phyloP scores from a whole-genome alignment of 2,113 vertebrate species.

The Cyprinodon brontotheroides region DNA sequence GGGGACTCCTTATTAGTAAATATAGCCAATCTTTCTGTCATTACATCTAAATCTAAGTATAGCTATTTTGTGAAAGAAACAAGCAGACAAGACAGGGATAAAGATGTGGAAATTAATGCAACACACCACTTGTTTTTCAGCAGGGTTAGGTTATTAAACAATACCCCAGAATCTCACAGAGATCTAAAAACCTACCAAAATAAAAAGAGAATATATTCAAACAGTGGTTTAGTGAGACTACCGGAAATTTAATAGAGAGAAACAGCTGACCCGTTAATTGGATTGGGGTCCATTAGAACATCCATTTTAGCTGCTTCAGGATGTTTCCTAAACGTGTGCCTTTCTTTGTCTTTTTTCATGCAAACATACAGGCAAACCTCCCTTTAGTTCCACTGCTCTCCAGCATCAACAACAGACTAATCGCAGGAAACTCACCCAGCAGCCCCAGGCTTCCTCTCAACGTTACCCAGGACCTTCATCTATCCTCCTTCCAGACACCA shows the following conservation, averaged over 20 bases:
- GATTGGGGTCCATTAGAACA: too few relatives aligned
- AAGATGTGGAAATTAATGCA: too few relatives aligned
- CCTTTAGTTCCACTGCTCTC: constrained; percentile 11
- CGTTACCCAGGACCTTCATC: constrained; percentile 37
- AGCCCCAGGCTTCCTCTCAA: constrained; percentile 22
- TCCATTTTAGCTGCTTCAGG: background rate
- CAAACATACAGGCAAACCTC: constrained; percentile 34
- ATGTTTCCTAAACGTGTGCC: background rate
- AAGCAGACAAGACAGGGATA: too few relatives aligned
- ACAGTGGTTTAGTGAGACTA: background rate
- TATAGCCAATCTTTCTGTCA: too few relatives aligned
- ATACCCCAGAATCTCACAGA: too few relatives aligned
- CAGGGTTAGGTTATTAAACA: too few relatives aligned
- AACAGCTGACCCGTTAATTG: background rate
- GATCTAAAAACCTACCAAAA: too few relatives aligned
- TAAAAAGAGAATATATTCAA: too few relatives aligned
- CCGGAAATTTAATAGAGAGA: background rate
- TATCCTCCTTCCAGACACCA: constrained; percentile 48
- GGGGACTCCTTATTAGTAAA: too few relatives aligned
- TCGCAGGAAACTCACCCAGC: constrained; percentile 36
- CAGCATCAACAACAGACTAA: constrained; percentile 32
- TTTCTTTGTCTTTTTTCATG: background rate
- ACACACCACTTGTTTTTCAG: too few relatives aligned
- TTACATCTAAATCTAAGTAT: too few relatives aligned
- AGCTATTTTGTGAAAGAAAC: too few relatives aligned